Evolutionary conservation across 2,797 vertebrate species (phyloP), one percentile per base, ranked within the genome.

Genomic region (Microtus californicus): DNA sequence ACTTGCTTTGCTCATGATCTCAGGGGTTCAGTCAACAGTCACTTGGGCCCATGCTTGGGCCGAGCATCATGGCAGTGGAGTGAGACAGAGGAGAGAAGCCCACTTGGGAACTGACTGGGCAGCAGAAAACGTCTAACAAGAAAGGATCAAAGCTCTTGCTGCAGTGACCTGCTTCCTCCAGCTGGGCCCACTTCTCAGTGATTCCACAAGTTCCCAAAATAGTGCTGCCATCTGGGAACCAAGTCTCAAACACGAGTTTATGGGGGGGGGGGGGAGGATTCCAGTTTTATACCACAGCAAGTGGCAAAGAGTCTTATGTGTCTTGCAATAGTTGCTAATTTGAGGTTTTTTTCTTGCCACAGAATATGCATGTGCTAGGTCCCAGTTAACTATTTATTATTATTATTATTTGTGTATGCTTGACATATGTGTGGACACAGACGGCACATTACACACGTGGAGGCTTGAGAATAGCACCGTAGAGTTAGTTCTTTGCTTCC

Each of bases 311-410:
- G 17, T 45, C 15, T 43, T 31, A 31, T 51, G 92, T 59, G 67
- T 85, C 88, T 92, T 7, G 5, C 17, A 92, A 31, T 77, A 67
- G 63, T 94, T 91, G 81, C 40, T 94, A 90, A 37, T 31, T 83
- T 87, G 61, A 86, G 43, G 93, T 95, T 95, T 43, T 77, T 91
- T 65, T 27, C 48, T 89, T 76, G 56, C 34, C 40, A 45, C 25
- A 73, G 48, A 79, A 59, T 81, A 27, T 91, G 61, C 43, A 63
- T 83, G 19, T 73, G 11, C n/a, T 88, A n/a, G 71, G 74, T 91
- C 34, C 79, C 61, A 86, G 59, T 17, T 67, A 29, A 40, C n/a
- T 56, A 56, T 19, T 19, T 78, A 19, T 78, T 45, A 15, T 37
- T 37, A 61, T 82, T 61, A 37, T 56, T 51, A 5, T 51, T 0